These are phyloP conservation scores for Eristalinus aeneus DNA, from an alignment of 2,888 invertebrate genomes.

Conservation along the genomic window DNA sequence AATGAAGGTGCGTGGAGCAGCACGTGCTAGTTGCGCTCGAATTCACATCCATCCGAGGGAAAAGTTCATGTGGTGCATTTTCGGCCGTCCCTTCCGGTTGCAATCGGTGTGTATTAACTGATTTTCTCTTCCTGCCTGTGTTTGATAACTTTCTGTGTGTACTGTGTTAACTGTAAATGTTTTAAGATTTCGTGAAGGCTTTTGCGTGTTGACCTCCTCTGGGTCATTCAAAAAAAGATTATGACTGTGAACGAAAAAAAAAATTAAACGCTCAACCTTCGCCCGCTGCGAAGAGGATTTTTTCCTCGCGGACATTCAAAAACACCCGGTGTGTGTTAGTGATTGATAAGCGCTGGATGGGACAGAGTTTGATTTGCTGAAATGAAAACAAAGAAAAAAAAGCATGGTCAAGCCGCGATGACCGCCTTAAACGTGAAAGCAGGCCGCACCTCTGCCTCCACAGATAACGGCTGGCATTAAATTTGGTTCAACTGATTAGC, in stretches of 20 bases:
- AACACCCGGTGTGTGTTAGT: constrained; percentile 1
- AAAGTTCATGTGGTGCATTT: constrained; percentile 15
- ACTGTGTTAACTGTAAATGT: constrained; percentile 15
- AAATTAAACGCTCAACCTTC: constrained; percentile 41
- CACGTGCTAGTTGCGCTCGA: constrained; percentile 62
- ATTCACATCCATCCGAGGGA: constrained; percentile 33
- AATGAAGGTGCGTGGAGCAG: constrained; percentile 65
- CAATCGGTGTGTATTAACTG: constrained; percentile 34
- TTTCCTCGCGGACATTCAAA: background rate
- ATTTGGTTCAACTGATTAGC: constrained; percentile 13
- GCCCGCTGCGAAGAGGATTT: constrained; percentile 17
- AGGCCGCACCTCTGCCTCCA: constrained; percentile 16
- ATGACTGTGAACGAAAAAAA: background rate
- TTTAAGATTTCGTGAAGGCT: constrained; percentile 4
- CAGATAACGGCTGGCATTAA: constrained; percentile 12
- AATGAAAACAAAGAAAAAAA: constrained; percentile 2
- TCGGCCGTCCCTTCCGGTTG: constrained; percentile 22
- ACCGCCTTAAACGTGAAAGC: constrained; percentile 27
- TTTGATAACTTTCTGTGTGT: constrained; percentile 5
- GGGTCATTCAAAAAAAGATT: constrained; percentile 35
- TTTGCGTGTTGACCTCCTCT: constrained; percentile 52
- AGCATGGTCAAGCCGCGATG: background rate
- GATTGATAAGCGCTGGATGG: constrained; percentile 17
- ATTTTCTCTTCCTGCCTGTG: background rate
- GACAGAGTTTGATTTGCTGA: background rate